Percentiles rank a stretch among this genome's conserved stretches.
phyloP scores from a whole-genome alignment of 2,113 vertebrate genomes.

The Carlito syrichta region DNA sequence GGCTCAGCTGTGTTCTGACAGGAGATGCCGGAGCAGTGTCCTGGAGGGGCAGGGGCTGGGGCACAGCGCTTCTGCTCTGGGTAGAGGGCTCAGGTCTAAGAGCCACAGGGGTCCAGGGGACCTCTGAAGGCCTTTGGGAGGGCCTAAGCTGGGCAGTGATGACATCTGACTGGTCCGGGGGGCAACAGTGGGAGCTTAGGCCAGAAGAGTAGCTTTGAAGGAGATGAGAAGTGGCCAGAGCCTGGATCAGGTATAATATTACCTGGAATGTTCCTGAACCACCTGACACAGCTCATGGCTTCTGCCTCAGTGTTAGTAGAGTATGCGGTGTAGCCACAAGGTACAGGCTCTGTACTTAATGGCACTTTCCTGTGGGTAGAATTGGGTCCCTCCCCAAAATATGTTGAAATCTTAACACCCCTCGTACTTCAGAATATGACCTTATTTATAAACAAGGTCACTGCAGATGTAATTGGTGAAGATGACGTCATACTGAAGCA shows the following conservation, averaged over 20 bases:
- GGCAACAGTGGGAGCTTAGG: neutral
- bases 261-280: neutral
- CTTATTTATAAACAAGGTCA: neutral
- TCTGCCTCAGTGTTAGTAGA: neutral
- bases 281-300: neutral
- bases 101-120: neutral
- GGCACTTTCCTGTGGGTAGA: neutral
- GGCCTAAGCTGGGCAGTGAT: neutral
- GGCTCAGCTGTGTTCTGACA: neutral
- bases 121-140: neutral
- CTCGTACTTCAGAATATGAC: neutral
- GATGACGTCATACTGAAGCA: neutral
- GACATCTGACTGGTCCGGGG: neutral
- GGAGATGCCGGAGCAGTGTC: neutral
- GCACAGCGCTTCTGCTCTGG: neutral
- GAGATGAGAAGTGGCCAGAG: neutral
- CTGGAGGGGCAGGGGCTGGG: fast-evolving
- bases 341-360: neutral
- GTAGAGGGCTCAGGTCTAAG: neutral
- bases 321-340: fast-evolving
- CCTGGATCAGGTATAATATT: fast-evolving
- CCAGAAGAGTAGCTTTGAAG: neutral
- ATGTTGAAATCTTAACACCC: neutral
- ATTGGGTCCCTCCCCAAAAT: neutral
- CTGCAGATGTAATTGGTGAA: neutral